Evolutionary conservation across 2,113 vertebrate genomes (phyloP), one percentile per base, ranked within the genome.

Genomic region (Seriola dumerili): DNA sequence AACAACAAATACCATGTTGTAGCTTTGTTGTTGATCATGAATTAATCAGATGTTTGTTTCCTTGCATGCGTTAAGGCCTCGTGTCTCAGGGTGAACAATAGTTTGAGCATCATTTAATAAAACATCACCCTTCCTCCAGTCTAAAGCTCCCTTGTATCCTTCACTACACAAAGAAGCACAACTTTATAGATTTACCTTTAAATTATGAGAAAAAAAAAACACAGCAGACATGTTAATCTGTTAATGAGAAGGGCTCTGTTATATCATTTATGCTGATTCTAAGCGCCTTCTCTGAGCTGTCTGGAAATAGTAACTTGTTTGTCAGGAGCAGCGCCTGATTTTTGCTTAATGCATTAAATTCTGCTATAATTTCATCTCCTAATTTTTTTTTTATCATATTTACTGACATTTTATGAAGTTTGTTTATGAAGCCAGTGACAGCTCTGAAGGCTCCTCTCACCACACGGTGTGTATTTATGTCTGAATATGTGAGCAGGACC

Each of bases 251-350:
- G 59, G 46, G 58, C 58, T 76, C 4, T 71, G 25, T 44, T 44
- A 17, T 16, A 69, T 11, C 40, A n/a, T 77, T 72, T 55, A 36
- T 72, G 76, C 55, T 59, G 50, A 66, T 77, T 83, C 76, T 14
- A 80, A 71, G 72, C 36, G 19, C 40, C 52, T 62, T 72, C 59
- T 84, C 91, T 94, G 91, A 92, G 89, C 93, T 90, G 93, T 83
- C 94, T 94, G 81, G 84, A 96, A 96, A 97, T 93, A 95, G 93
- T 92, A 95, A 93, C 90, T 93, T 95, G 67, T 63, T 94, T 96
- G 94, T 93, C 95, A 95, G 92, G 88, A 95, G 93, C 91, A 90
- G 50, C 23, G 36, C 50, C 61, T 48, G 36, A 77, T 80, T 82
- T 88, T n/a, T 63, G 40, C 55, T 59, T 67, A 63, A 61, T 61